Conservation (phyloP, 1,140 invertebrate genomes). For the Lanistes nyassanus region DNA sequence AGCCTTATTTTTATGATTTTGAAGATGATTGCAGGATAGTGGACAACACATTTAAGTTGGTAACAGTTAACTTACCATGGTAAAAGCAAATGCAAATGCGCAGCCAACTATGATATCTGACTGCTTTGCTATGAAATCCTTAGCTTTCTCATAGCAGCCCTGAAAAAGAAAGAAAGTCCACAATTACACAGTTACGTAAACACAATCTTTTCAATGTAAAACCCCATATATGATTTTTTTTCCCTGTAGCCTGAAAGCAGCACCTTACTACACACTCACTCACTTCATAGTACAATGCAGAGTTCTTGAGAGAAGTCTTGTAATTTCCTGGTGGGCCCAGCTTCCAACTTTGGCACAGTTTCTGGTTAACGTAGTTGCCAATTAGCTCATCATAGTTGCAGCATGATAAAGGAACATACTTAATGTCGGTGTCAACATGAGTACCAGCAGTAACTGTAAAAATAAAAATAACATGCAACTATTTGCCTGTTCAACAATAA, state of each 20-base stretch:
- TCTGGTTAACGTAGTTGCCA: constrained; percentile 22
- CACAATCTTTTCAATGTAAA: no score
- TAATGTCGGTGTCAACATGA: not conserved
- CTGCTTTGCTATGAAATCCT: constrained; percentile 32
- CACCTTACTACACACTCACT: not conserved
- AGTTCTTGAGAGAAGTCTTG: constrained; percentile 22
- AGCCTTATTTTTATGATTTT: no score
- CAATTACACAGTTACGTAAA: no score
- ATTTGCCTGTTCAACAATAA: no score
- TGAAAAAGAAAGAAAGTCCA: constrained; percentile 25
- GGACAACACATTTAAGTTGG: no score
- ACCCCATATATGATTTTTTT: no score
- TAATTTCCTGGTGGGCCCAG: constrained; percentile 39
- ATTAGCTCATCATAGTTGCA: constrained; percentile 40
- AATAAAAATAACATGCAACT: no score
- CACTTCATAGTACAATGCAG: constrained; percentile 44
- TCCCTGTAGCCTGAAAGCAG: no score
- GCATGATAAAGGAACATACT: constrained; percentile 42
- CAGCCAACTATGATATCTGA: constrained; percentile 40
- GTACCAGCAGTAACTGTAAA: no score
- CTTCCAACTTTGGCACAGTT: constrained; percentile 38
- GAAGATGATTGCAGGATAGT: no score
- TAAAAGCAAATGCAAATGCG: constrained; percentile 47
- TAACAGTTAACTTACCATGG: constrained; percentile 37
- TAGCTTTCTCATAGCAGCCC: constrained; percentile 44